phyloP scores from a whole-genome alignment of 92 coral and sea anemone species.

The Bergia sp. region DNA sequence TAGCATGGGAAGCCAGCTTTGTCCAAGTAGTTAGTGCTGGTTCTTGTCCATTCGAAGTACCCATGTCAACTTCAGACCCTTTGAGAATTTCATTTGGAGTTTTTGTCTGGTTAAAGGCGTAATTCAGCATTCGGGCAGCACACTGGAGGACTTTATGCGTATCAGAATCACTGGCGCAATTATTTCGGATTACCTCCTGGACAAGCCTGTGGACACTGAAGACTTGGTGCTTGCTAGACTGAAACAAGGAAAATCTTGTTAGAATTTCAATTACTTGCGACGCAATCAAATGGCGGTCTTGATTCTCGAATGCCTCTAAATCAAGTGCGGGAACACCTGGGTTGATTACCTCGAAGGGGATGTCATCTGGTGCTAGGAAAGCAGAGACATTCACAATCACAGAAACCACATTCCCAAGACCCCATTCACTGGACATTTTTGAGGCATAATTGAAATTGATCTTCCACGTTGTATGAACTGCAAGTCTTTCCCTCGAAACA shows the following conservation, averaged over 20 bases:
- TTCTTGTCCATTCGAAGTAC: neutral
- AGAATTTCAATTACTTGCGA: neutral
- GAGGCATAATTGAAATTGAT: slow-evolving; percentile 48
- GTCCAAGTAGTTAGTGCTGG: neutral
- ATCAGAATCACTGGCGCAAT: neutral
- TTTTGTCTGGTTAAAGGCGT: neutral
- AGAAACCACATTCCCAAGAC: slow-evolving; percentile 16
- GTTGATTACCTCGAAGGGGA: slow-evolving; percentile 39
- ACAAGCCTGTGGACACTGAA: slow-evolving; percentile 48
- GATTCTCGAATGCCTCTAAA: neutral
- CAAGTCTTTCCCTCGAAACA: slow-evolving; percentile 45
- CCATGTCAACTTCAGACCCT: neutral
- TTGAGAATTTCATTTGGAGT: neutral
- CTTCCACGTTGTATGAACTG: slow-evolving; percentile 63
- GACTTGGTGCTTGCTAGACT: neutral
- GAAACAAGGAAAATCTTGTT: slow-evolving; percentile 44
- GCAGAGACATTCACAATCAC: slow-evolving; percentile 19
- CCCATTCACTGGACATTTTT: slow-evolving; percentile 14
- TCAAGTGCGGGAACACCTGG: slow-evolving; percentile 9
- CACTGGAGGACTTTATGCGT: neutral
- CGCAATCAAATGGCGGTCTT: neutral
- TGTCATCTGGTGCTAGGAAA: slow-evolving; percentile 35
- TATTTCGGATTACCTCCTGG: slow-evolving; percentile 40
- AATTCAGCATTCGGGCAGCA: slow-evolving; percentile 32
- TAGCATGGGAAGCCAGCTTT: slow-evolving; percentile 14